These are phyloP conservation scores for Vannuccia rotundouncinata DNA, from an alignment of 2,888 invertebrate genomes.

Conservation along the genomic window DNA sequence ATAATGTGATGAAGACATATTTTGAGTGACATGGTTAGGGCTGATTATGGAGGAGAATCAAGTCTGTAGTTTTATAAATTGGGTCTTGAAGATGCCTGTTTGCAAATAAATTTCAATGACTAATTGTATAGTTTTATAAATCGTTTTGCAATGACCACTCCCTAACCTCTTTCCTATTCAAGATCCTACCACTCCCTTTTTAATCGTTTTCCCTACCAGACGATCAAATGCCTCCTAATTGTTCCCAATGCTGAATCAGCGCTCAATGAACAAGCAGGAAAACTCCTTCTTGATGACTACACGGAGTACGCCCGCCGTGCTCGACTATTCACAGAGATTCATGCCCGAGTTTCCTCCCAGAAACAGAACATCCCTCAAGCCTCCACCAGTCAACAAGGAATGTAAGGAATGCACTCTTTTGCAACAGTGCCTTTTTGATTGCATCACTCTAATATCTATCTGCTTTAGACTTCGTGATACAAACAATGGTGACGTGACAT, in stretches of 20 bases:
- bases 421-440: background rate
- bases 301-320: constrained; percentile 82
- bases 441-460: background rate
- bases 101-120: background rate
- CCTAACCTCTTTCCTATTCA: no score
- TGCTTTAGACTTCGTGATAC: background rate
- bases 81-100: background rate
- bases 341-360: constrained; percentile 62
- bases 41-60: no score
- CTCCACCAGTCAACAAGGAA: background rate
- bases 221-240: constrained; percentile 81
- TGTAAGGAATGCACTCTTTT: no score
- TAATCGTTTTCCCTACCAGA: constrained; percentile 13
- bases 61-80: background rate
- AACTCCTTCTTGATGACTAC: constrained; percentile 81
- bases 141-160: no score
- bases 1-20: no score
- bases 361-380: no score
- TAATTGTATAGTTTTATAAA: background rate
- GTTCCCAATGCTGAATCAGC: constrained; percentile 95
- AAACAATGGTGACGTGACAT: background rate
- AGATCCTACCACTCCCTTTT: no score
- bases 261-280: constrained; percentile 86
- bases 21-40: no score
- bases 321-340: constrained; percentile 82